Evolutionary conservation across 2,113 vertebrate genomes (phyloP).

Genomic region (Mohoua ochrocephala): DNA sequence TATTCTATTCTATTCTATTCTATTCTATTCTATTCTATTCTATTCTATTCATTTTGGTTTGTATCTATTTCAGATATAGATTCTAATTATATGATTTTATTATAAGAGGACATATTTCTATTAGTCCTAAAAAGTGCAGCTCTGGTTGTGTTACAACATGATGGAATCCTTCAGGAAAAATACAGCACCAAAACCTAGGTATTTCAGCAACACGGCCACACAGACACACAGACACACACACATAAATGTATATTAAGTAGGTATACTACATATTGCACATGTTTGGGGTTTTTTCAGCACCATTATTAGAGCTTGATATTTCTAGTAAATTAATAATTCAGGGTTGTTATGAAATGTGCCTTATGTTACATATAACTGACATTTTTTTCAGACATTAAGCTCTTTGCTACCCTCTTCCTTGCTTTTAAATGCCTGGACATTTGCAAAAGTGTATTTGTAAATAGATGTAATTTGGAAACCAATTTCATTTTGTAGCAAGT

Average conservation of each 20-base stretch:
- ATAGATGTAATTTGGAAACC: not conserved
- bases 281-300: not conserved
- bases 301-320: not conserved
- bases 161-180: not conserved
- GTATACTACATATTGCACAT: not conserved
- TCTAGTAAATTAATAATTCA: not conserved
- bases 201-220: not conserved
- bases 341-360: not conserved
- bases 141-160: not conserved
- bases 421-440: not conserved
- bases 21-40: too few species aligned
- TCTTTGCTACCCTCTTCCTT: not conserved
- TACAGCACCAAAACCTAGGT: not conserved
- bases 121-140: not conserved
- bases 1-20: not conserved
- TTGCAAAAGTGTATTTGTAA: not conserved
- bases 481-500: not conserved
- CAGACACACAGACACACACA: not conserved
- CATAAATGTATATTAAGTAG: not conserved
- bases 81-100: not conserved
- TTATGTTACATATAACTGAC: not conserved
- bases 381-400: not conserved
- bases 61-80: not conserved
- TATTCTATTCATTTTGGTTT: not conserved
- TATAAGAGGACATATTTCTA: not conserved